Evolutionary conservation across 92 coral and sea anemone species (phyloP).

Genomic region (Actinostola sp.): DNA sequence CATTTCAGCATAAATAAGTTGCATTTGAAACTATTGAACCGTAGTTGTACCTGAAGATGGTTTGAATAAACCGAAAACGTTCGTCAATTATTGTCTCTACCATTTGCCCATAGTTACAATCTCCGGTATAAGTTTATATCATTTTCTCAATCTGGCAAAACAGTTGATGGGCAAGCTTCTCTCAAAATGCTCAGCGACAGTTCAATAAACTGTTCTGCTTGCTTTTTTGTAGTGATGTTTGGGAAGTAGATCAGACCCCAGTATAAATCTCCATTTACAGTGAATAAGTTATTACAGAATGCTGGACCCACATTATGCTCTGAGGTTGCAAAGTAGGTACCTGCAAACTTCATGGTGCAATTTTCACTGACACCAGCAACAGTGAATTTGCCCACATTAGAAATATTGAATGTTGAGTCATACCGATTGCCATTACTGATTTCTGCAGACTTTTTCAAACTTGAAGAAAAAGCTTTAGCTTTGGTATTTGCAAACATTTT

Average conservation of each 20-base stretch:
- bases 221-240: no score
- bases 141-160: no score
- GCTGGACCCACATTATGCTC: conserved; percentile 36
- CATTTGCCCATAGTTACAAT: no score
- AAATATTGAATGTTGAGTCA: conserved; percentile 27
- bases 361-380: conserved; percentile 1
- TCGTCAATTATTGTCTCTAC: no score
- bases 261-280: conserved; percentile 66
- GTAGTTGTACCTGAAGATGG: no score
- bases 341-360: conserved; percentile 13
- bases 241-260: no score
- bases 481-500: conserved; percentile 5
- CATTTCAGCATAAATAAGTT: no score
- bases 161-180: no score
- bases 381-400: conserved; percentile 28
- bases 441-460: not conserved
- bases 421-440: conserved; percentile 7
- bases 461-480: not conserved
- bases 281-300: conserved; percentile 44
- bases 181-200: conserved; percentile 41
- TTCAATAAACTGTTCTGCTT: conserved; percentile 45
- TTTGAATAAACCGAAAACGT: no score
- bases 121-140: no score
- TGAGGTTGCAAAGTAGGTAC: conserved; percentile 42
- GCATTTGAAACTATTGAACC: no score